Conservation (phyloP, 2,113 vertebrate genomes). For the Chaetodon trifascialis region DNA sequence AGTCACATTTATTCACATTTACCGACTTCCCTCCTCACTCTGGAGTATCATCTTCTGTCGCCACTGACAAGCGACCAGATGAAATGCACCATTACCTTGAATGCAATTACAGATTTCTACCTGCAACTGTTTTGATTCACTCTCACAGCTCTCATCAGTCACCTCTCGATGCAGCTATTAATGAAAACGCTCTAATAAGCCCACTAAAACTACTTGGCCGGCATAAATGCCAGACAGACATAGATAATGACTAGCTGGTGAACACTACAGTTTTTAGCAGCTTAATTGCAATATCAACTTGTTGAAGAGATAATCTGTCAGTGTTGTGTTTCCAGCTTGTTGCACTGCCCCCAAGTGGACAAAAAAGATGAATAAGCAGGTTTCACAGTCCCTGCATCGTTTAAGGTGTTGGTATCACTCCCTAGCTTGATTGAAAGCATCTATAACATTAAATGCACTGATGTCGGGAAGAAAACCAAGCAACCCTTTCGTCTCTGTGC, state of each 20-base stretch:
- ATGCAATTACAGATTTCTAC: too few species aligned
- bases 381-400: not conserved
- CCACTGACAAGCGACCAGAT: too few species aligned
- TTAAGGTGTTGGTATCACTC: not conserved
- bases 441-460: not conserved
- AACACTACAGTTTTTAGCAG: not conserved
- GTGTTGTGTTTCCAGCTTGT: not conserved
- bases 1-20: too few species aligned
- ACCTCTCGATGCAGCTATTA: not conserved
- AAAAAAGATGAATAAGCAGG: not conserved
- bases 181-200: not conserved
- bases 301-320: not conserved
- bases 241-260: not conserved
- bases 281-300: not conserved
- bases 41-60: too few species aligned
- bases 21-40: too few species aligned
- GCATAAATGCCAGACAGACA: not conserved
- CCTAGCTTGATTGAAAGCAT: constrained; percentile 1
- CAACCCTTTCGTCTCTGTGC: constrained; percentile 16
- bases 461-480: constrained; percentile 30
- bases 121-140: not conserved
- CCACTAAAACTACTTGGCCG: not conserved
- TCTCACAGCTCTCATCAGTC: not conserved
- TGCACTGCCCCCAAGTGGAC: not conserved
- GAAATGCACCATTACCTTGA: too few species aligned